phyloP scores from a whole-genome alignment of 2,888 invertebrate species.

The Eulithis prunata region DNA sequence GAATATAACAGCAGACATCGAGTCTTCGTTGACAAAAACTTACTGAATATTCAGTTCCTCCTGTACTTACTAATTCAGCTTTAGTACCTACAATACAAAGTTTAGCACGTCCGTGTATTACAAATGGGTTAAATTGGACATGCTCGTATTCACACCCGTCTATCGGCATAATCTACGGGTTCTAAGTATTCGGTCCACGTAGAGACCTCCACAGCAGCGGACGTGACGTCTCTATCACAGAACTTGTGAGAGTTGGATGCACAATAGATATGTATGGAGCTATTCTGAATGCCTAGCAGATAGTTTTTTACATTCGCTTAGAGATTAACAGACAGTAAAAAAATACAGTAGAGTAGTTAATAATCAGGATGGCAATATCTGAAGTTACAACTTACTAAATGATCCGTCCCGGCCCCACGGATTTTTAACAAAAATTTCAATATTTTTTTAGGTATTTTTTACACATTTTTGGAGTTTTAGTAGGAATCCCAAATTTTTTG shows the following conservation, averaged over 20 bases:
- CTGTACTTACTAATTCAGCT: slow-evolving; percentile 17
- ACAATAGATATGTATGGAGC: slow-evolving; percentile 13
- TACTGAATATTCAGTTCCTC: slow-evolving; percentile 6
- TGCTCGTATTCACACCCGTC: slow-evolving; percentile 60
- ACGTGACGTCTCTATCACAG: slow-evolving; percentile 65
- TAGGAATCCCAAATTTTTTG: too few relatives aligned
- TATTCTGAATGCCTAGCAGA: slow-evolving; percentile 32
- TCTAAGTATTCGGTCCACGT: slow-evolving; percentile 66
- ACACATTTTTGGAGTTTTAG: too few relatives aligned
- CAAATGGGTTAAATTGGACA: slow-evolving; percentile 54
- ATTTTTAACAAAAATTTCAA: too few relatives aligned
- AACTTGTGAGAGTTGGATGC: slow-evolving; percentile 13
- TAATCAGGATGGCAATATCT: too few relatives aligned
- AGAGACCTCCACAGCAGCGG: slow-evolving; percentile 69
- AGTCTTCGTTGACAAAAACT: too few relatives aligned
- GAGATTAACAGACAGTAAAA: not conserved
- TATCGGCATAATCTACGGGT: slow-evolving; percentile 24
- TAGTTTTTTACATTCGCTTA: not conserved
- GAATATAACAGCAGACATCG: not conserved
- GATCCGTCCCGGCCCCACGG: too few relatives aligned
- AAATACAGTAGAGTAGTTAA: too few relatives aligned
- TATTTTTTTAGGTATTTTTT: too few relatives aligned
- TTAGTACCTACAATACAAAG: slow-evolving; percentile 6
- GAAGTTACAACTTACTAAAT: too few relatives aligned
- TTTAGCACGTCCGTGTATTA: slow-evolving; percentile 36